phyloP scores from a whole-genome alignment of 2,797 vertebrate species.

The Poeciliopsis presidionis region DNA sequence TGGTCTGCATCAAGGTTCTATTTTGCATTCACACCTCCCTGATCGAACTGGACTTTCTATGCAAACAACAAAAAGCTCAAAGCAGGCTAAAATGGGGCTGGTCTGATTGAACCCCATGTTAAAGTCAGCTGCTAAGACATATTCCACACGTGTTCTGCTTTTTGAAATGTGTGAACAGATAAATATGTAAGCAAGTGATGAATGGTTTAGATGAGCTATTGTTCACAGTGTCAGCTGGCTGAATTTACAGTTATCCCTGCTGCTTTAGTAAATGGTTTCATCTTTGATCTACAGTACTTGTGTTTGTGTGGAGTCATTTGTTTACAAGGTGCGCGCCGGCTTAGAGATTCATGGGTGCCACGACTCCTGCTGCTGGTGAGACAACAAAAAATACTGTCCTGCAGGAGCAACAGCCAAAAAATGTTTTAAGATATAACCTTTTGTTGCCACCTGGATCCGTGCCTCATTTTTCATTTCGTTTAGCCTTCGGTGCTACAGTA shows the following conservation, averaged over 20 bases:
- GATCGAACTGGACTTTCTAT: too few relatives aligned
- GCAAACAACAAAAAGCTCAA: too few relatives aligned
- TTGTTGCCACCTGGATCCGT: conserved; percentile 53
- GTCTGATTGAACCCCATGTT: too few relatives aligned
- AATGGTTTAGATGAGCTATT: conserved; percentile 4
- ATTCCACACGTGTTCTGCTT: background rate
- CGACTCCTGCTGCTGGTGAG: conserved; percentile 34
- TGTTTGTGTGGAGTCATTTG: conserved; percentile 35
- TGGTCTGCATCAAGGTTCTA: too few relatives aligned
- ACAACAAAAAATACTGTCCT: conserved; percentile 45
- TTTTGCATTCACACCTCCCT: too few relatives aligned
- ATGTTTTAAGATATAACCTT: conserved; percentile 39
- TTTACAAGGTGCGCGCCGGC: conserved; percentile 30
- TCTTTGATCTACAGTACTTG: background rate
- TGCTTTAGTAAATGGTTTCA: conserved; percentile 1
- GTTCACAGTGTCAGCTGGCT: conserved; percentile 1
- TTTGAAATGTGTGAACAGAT: background rate
- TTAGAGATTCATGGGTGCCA: conserved; percentile 46
- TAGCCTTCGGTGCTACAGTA: conserved; percentile 32
- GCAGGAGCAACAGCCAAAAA: conserved; percentile 29
- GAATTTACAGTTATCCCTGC: conserved; percentile 8
- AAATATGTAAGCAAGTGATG: background rate
- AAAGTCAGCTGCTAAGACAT: background rate
- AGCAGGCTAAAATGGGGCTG: too few relatives aligned
- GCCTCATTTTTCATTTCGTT: conserved; percentile 36